Base-by-base conservation (phyloP, 2,797 vertebrate species). In the Esox lucius region DNA sequence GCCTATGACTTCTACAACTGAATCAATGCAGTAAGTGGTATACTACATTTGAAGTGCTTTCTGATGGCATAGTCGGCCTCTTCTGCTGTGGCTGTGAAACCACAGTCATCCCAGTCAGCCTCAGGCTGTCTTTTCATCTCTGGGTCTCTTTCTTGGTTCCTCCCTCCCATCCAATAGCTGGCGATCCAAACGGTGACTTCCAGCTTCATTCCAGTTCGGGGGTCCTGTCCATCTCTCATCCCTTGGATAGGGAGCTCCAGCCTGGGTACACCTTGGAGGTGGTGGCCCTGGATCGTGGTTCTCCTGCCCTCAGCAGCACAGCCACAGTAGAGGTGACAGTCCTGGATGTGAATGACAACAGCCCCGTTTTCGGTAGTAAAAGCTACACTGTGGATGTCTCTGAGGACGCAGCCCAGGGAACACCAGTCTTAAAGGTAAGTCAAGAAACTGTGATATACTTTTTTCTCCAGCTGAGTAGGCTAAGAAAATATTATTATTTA, bases 301-400 rank as follows among this genome's bases (percentile, higher is more conserved):
- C 79, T 8, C 95, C 96, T 0, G 81, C 94, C 0, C 94, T 94
- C 69, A 97, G 95, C 73, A 91, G 94, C 62, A 95, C 92, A 7
- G 90, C 94, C 70, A 91, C 87, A 0, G 92, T 99, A 81, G 88
- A 89, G 0, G 93, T 99, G 69, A 88, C 74, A 8, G 96, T 99
- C 70, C 79, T 98, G 82, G 98, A 99, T 64, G 91, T 98, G 35
- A 99, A 99, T 15, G 98, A 99, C 90, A 97, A 99, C 1, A 93
- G 90, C 1, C 98, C 98, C 0, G 78, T 80, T 16, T 99, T 99
- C 42, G 81, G 86, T 35, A 93, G 90, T 70, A 85, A 87, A 22
- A 84, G 91, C 80, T 99, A 97, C 73, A 73, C 75, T 0, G 87
- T 94, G 1, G 97, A 98, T 33, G 90, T 98, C 66, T 93, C 95